Percentiles rank a stretch among this genome's conserved stretches.
These are phyloP conservation scores for Nibea coibor DNA, from an alignment of 2,113 vertebrate genomes.

Conservation along the genomic window DNA sequence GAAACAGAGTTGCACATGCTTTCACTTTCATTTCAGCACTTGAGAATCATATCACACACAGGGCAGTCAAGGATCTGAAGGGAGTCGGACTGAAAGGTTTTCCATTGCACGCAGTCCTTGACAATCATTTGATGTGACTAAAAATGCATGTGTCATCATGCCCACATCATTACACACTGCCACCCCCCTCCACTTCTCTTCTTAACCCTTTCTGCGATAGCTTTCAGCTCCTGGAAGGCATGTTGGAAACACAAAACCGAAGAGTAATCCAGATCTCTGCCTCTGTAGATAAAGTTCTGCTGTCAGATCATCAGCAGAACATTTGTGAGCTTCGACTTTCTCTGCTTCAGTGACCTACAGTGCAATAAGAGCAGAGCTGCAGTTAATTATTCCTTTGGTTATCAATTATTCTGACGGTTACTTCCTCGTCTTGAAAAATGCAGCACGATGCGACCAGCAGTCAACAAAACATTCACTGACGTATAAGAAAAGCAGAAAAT, in stretches of 20 bases:
- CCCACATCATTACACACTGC: constrained; percentile 12
- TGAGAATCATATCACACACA: background rate
- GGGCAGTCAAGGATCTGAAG: constrained; percentile 31
- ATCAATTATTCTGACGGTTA: background rate
- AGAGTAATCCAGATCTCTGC: constrained; percentile 14
- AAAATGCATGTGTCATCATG: constrained; percentile 1
- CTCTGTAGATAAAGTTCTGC: background rate
- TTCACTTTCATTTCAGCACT: constrained; percentile 19
- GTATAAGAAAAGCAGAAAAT: background rate
- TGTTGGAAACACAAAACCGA: background rate
- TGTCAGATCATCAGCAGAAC: background rate
- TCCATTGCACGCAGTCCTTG: constrained; percentile 24
- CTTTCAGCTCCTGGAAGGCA: background rate
- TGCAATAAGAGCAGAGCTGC: background rate
- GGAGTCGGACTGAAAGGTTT: background rate
- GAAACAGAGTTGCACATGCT: constrained; percentile 47
- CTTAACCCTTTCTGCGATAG: background rate
- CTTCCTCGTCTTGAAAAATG: background rate
- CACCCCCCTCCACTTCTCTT: background rate
- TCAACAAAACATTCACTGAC: background rate
- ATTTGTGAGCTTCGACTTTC: background rate
- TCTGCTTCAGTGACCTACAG: background rate
- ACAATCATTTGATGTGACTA: constrained; percentile 47
- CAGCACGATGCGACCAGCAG: background rate
- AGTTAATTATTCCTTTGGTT: background rate